Evolutionary conservation across 1,140 invertebrate species (phyloP), one percentile per base, ranked within the genome.

Genomic region (Hylyphantes graminicola): DNA sequence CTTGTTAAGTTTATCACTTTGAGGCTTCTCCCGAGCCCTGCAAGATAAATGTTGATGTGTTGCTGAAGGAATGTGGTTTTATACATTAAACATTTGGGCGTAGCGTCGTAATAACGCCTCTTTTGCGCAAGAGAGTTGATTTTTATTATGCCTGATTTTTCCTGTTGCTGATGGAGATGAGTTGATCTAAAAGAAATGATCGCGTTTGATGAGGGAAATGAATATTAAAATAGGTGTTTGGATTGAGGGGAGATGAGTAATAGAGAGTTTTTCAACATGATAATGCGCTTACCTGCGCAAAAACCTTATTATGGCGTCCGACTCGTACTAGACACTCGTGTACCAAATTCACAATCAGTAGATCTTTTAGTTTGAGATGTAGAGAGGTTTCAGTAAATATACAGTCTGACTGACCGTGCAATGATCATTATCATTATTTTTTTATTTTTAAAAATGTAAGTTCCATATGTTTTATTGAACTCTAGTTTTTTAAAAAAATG

Each of bases 81-180:
- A 81, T 81, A 81, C 67, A 81, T 81, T 81, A 81, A 81, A 81
- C 79, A 81, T 81, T 73, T 81, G 79, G 79, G 79, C 79, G 79
- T 81, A 73, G 68, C 59, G 50, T 70, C 7, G 10, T 81, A 81
- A 81, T 73, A 80, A 59, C 77, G 54, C 54, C 77, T 67, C 64
- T 35, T 65, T 55, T 64, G 76, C 19, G 55, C 5, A 64, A 48
- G 54, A 59, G 68, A 35, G 17, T 50, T 51, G 21, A 81, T 73
- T 81, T 81, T 81, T 70, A 81, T 81, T 81, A 81, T 12, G 10
- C 13, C 50, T 50, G 17, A 35, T 76, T 35, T 55, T 81, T 73
- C 68, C 63, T 63, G 68, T 81, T 63, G 35, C n/a, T 35, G 70
- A 68, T 55, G 64, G 73, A 70, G 79, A 73, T 80, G 68, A 70